Percentiles rank a stretch among this genome's conserved stretches.
phyloP scores from a whole-genome alignment of 2,888 invertebrate species.

The Baccha elongata region DNA sequence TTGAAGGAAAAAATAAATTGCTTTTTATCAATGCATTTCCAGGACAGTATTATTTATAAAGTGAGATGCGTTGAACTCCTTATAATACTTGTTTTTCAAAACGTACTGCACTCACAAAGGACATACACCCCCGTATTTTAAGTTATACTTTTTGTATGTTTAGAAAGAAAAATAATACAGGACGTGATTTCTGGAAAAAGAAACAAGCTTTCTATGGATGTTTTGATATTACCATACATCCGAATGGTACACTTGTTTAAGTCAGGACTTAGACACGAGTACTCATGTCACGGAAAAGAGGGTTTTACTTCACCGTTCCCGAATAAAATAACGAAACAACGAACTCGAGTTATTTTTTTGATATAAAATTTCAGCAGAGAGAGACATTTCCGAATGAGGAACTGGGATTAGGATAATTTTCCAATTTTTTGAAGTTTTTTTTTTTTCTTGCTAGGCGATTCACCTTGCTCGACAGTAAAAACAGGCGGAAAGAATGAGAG shows the following conservation, averaged over 20 bases:
- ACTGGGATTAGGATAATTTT: slow-evolving; percentile 58
- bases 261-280: slow-evolving; percentile 27
- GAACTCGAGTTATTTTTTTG: slow-evolving; percentile 14
- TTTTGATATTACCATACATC: slow-evolving; percentile 53
- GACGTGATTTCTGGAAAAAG: slow-evolving; percentile 16
- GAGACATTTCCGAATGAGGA: slow-evolving; percentile 50
- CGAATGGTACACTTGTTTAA: slow-evolving; percentile 67
- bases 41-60: slow-evolving; percentile 10
- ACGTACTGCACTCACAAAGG: slow-evolving; percentile 1
- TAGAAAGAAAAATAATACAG: slow-evolving; percentile 3
- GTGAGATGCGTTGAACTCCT: slow-evolving; percentile 36
- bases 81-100: slow-evolving; percentile 3
- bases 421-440: slow-evolving; percentile 18
- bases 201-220: slow-evolving; percentile 55
- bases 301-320: slow-evolving; percentile 16
- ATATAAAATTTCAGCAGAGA: slow-evolving; percentile 23
- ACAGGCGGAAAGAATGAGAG: slow-evolving; percentile 64
- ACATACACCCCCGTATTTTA: slow-evolving; percentile 16
- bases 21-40: slow-evolving; percentile 20
- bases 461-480: slow-evolving; percentile 63
- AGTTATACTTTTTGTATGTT: background rate
- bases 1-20: background rate
- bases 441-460: slow-evolving; percentile 59
- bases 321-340: slow-evolving; percentile 46
- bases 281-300: slow-evolving; percentile 1